phyloP scores from a whole-genome alignment of 2,888 invertebrate genomes.

The Drosophila atroscutellata region DNA sequence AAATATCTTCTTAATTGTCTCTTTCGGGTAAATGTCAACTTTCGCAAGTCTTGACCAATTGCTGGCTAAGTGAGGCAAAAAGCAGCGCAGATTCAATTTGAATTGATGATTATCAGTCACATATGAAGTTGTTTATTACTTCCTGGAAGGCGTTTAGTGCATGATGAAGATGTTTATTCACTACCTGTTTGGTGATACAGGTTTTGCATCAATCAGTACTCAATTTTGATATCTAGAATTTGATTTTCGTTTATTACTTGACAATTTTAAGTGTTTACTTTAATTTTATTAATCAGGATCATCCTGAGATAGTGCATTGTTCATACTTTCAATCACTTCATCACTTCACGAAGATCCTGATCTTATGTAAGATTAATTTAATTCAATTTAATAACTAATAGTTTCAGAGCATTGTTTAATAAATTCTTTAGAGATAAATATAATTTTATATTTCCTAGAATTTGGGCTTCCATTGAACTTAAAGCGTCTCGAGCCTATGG shows the following conservation, averaged over 20 bases:
- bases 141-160: background rate
- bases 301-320: background rate
- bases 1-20: conserved; percentile 47
- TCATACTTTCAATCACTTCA: background rate
- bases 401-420: background rate
- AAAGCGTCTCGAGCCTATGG: conserved; percentile 1
- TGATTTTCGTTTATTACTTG: background rate
- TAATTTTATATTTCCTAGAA: background rate
- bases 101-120: conserved; percentile 5
- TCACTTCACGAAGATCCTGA: background rate
- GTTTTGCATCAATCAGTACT: conserved; percentile 11
- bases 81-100: background rate
- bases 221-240: background rate
- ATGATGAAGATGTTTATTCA: background rate
- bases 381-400: background rate
- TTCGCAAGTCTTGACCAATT: conserved; percentile 34
- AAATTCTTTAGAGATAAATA: conserved; percentile 1
- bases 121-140: background rate
- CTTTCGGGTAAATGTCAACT: conserved; percentile 8
- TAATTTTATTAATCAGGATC: background rate
- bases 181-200: background rate
- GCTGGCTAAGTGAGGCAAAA: background rate
- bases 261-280: background rate
- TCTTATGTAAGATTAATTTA: background rate
- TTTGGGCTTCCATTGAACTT: background rate